A percentile compares a stretch with the other conserved stretches of the same genome.
Evolutionary conservation across 2,113 vertebrate genomes (phyloP).

Genomic region (Chionomys nivalis): DNA sequence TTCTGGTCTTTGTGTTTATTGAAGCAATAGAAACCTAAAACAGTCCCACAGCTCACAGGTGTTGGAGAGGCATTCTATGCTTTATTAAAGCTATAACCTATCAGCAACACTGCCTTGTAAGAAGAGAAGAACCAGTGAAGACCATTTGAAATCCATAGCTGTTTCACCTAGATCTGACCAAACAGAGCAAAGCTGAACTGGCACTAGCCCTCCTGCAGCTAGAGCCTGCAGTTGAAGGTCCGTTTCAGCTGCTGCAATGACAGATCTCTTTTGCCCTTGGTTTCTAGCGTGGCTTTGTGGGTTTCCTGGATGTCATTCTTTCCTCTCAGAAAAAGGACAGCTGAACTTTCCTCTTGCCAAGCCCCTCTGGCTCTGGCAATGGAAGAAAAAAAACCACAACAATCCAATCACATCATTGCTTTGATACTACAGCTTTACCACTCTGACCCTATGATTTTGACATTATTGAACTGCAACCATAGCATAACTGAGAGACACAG

Average conservation of each 20-base stretch:
- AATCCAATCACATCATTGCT: neutral
- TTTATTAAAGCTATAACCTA: neutral
- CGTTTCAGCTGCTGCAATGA: neutral
- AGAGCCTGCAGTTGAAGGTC: neutral
- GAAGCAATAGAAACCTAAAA: neutral
- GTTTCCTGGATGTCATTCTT: neutral
- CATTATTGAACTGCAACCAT: neutral
- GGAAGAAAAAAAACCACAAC: neutral
- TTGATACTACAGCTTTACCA: neutral
- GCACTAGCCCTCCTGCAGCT: neutral
- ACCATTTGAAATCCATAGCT: neutral
- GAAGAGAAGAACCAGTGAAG: neutral
- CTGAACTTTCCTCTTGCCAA: conserved; percentile 5
- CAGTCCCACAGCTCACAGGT: neutral
- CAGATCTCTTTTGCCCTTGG: neutral
- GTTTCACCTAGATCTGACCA: neutral
- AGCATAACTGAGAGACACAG: neutral
- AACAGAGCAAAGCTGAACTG: neutral
- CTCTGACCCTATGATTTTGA: neutral
- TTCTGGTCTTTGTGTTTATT: neutral
- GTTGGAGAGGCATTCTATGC: neutral
- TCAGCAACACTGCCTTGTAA: neutral
- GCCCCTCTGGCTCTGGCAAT: neutral
- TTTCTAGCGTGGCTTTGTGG: neutral
- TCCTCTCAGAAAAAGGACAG: neutral